Conservation (phyloP, 2,888 invertebrate genomes). For the Apodemia duryi region DNA sequence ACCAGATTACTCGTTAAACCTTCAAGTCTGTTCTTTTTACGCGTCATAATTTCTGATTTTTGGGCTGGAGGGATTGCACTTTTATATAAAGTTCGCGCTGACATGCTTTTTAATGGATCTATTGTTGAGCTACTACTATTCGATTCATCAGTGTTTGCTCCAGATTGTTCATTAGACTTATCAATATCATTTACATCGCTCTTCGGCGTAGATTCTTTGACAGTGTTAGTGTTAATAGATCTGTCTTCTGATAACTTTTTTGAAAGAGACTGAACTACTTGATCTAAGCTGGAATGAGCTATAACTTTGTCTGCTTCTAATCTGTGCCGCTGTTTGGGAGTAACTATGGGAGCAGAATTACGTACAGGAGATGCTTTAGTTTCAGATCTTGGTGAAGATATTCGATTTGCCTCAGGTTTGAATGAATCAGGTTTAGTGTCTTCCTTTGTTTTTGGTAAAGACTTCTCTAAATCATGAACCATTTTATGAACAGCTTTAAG, state of each 20-base stretch:
- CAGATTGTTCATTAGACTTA: slow-evolving; percentile 36
- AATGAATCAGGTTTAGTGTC: slow-evolving; percentile 50
- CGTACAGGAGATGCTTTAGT: slow-evolving; percentile 56
- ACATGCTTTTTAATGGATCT: slow-evolving; percentile 72
- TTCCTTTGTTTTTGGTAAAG: slow-evolving; percentile 64
- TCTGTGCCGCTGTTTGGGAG: slow-evolving; percentile 87
- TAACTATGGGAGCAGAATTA: slow-evolving; percentile 76
- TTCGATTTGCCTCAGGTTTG: slow-evolving; percentile 53
- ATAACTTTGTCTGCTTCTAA: slow-evolving; percentile 79
- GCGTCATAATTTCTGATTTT: slow-evolving; percentile 78
- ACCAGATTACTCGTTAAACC: slow-evolving; percentile 80
- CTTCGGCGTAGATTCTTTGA: slow-evolving; percentile 50
- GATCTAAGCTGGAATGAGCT: slow-evolving; percentile 60
- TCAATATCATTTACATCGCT: slow-evolving; percentile 50
- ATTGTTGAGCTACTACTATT: slow-evolving; percentile 41
- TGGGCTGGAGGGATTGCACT: slow-evolving; percentile 70
- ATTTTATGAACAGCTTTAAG: slow-evolving; percentile 71
- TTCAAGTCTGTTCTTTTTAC: slow-evolving; percentile 82
- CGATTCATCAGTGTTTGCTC: slow-evolving; percentile 36
- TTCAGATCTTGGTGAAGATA: slow-evolving; percentile 59
- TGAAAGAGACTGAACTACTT: slow-evolving; percentile 70
- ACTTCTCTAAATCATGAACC: slow-evolving; percentile 68
- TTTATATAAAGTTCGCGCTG: slow-evolving; percentile 69
- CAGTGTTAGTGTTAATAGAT: slow-evolving; percentile 34
- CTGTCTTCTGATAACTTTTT: slow-evolving; percentile 71